Conservation (phyloP, 2,797 vertebrate genomes). For the Microctenopoma lineatum region DNA sequence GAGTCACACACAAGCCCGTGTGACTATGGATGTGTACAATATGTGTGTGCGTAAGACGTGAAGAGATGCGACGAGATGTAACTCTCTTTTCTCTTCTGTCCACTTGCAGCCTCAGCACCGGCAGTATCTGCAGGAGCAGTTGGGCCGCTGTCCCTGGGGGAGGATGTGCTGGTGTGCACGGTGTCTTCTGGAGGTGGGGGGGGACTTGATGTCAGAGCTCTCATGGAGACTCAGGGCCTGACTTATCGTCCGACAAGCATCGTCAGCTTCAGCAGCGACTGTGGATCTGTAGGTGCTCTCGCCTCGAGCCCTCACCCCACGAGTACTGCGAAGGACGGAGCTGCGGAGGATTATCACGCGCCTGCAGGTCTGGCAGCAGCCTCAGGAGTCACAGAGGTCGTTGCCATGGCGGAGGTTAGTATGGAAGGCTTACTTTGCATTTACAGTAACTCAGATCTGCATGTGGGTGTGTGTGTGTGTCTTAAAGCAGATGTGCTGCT, state of each 20-base stretch:
- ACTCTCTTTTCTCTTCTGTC: constrained; percentile 16
- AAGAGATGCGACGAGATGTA: neutral
- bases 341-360: constrained; percentile 79
- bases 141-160: constrained; percentile 62
- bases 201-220: constrained; percentile 86
- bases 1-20: neutral
- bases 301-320: constrained; percentile 87
- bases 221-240: constrained; percentile 81
- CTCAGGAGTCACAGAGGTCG: constrained; percentile 75
- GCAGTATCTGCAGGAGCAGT: constrained; percentile 57
- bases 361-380: constrained; percentile 71
- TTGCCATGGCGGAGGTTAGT: constrained; percentile 90
- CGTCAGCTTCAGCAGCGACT: constrained; percentile 93
- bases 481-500: neutral
- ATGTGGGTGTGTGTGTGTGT: neutral
- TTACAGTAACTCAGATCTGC: neutral
- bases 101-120: constrained; percentile 82
- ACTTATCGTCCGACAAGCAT: constrained; percentile 89
- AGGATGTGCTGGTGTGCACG: constrained; percentile 90
- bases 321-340: constrained; percentile 85
- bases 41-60: neutral
- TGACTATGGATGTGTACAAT: neutral
- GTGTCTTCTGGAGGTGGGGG: constrained; percentile 78
- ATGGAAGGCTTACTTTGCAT: constrained; percentile 20
- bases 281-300: constrained; percentile 88